A percentile compares a stretch with the other conserved stretches of the same genome.
Conservation (phyloP, 2,113 vertebrate genomes). For the Ptychochromis oligacanthus region DNA sequence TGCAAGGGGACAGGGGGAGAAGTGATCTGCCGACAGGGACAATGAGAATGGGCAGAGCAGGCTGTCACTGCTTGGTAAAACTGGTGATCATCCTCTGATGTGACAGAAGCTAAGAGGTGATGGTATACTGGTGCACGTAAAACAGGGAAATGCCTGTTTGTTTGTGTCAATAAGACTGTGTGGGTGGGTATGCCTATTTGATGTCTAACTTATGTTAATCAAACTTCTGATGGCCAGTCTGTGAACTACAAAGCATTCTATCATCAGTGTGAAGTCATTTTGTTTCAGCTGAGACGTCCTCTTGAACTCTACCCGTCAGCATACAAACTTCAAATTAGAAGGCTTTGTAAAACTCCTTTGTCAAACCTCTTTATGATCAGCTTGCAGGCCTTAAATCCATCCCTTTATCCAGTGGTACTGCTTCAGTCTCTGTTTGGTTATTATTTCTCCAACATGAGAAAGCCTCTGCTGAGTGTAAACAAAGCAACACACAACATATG, state of each 20-base stretch:
- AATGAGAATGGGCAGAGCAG: conserved; percentile 41
- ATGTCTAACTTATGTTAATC: not conserved
- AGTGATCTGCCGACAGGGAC: conserved; percentile 68
- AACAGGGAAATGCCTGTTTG: conserved; percentile 18
- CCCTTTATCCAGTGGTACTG: conserved; percentile 27
- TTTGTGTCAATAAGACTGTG: conserved; percentile 12
- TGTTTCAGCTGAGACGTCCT: not conserved
- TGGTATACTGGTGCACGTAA: conserved; percentile 27
- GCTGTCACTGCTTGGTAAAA: conserved; percentile 64
- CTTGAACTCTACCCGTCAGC: not conserved
- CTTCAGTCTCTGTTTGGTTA: conserved; percentile 1
- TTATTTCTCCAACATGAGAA: conserved; percentile 17
- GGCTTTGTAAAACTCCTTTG: conserved; percentile 13
- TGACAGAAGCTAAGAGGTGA: conserved; percentile 70
- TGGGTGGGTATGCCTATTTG: not conserved
- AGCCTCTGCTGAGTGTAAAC: not conserved
- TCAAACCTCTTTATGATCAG: conserved; percentile 15
- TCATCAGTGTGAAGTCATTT: not conserved
- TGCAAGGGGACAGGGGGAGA: conserved; percentile 71
- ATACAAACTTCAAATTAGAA: conserved; percentile 4
- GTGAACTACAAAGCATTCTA: not conserved
- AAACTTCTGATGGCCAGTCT: conserved; percentile 3
- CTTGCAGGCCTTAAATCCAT: conserved; percentile 16
- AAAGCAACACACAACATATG: not conserved
- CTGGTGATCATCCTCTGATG: conserved; percentile 58